Evolutionary conservation across 2,797 vertebrate species (phyloP), one percentile per base, ranked within the genome.

Genomic region (Philypnodon macrostomus): DNA sequence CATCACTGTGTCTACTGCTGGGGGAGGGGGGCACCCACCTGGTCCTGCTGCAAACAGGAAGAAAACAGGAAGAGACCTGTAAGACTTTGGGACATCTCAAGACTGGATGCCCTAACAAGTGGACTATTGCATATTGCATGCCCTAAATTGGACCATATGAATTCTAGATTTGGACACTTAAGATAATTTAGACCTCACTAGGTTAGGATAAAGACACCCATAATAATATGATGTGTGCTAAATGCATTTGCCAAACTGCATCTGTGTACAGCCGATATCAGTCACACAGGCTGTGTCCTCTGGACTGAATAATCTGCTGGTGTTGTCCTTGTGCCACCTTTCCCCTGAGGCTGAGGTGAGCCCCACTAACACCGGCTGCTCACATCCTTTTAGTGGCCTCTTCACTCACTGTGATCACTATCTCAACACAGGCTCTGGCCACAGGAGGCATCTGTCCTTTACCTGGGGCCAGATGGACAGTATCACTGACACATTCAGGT

Each of bases 1-100:
- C 86, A 86, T 86, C 85, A 83, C 80, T 85, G 78, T 85, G 80
- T 85, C 78, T 84, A 75, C 56, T 74, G 56, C 10, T 6, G 77
- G 73, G 73, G 76, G 73, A 77, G 68, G 80, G 75, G 72, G 73
- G 46, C 70, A 66, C 50, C 33, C 14, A 36, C 65, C 67, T 55
- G 75, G 72, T 75, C 59, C 59, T 75, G n/a, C n/a, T n/a, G n/a
- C 67, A 56, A 56, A 19, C 58, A 53, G 17, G 56, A 70, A 68
- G 74, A 67, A 66, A 66, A n/a, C n/a, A 56, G 72, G 19, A 48
- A 19, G 21, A 33, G 55, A 62, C 46, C 33, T 38, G 53, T 46
- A 33, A 58, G 39, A 54, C 18, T n/a, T n/a, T 60, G 37, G 21
- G 46, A 19, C 31, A 48, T 53, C 58, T 37, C 27, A 29, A 10